Conservation (phyloP, 2,888 invertebrate species). For the Tipula helvola region DNA sequence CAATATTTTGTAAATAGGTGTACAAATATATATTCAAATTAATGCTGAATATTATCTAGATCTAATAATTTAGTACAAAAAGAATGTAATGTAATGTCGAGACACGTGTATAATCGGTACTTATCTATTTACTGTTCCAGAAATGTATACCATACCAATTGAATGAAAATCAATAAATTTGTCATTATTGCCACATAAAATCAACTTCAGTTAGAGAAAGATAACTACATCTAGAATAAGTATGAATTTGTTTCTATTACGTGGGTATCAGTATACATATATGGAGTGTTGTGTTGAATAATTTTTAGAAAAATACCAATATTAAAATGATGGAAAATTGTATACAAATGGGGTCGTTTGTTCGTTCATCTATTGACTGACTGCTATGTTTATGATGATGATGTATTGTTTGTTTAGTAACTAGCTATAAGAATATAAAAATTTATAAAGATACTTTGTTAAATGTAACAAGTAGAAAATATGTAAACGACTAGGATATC, state of each 20-base stretch:
- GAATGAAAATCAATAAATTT: background rate
- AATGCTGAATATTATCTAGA: background rate
- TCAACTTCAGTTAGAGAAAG: background rate
- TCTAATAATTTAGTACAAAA: background rate
- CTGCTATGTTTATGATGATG: background rate
- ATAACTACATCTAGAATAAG: background rate
- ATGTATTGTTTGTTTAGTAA: background rate
- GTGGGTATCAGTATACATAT: background rate
- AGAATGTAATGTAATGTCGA: background rate
- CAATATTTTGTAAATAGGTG: background rate
- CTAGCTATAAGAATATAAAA: no score
- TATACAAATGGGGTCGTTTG: background rate
- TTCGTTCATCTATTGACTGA: background rate
- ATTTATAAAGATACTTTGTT: no score
- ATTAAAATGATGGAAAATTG: background rate
- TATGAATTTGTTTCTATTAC: background rate
- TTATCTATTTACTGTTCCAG: background rate
- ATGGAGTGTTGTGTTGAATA: background rate
- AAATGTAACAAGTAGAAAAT: no score
- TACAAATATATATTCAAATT: background rate
- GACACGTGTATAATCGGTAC: background rate
- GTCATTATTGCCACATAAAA: background rate
- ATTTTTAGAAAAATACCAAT: background rate
- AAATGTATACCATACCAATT: background rate
- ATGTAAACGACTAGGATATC: no score